Evolutionary conservation across 2,113 vertebrate species (phyloP).

Genomic region (Eclectus roratus): DNA sequence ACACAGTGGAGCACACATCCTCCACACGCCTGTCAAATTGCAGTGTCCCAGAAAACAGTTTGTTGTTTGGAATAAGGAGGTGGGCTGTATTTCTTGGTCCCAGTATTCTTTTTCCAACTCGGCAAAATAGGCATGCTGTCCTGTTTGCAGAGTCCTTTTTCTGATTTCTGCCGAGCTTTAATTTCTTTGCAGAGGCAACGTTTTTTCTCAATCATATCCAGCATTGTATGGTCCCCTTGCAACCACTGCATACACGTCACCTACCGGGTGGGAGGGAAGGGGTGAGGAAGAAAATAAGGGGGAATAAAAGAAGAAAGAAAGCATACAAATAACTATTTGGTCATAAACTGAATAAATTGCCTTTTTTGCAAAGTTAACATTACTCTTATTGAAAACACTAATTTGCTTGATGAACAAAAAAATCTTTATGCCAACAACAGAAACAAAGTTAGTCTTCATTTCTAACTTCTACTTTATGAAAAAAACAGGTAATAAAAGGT

Average conservation of each 20-base stretch:
- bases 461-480: background rate
- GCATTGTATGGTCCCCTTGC: slow-evolving; percentile 92
- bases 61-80: slow-evolving; percentile 91
- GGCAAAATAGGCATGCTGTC: slow-evolving; percentile 96
- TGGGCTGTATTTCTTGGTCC: slow-evolving; percentile 90
- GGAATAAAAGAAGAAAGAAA: background rate
- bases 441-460: background rate
- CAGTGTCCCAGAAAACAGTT: slow-evolving; percentile 95
- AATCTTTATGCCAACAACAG: background rate
- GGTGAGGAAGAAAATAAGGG: background rate
- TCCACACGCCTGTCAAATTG: slow-evolving; percentile 81
- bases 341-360: background rate
- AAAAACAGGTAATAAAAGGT: background rate
- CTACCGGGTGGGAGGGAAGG: slow-evolving; percentile 43
- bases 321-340: slow-evolving; percentile 8
- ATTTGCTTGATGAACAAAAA: background rate
- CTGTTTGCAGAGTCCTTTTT: slow-evolving; percentile 94
- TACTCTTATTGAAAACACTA: background rate
- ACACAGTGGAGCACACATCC: background rate
- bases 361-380: background rate
- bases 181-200: slow-evolving; percentile 94
- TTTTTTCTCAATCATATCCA: slow-evolving; percentile 98
- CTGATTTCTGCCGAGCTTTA: slow-evolving; percentile 89
- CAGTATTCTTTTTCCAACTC: slow-evolving; percentile 90
- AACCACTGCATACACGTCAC: slow-evolving; percentile 91